Evolutionary conservation across 2,797 vertebrate species (phyloP), one percentile per base, ranked within the genome.

Genomic region (Meda fulgida): DNA sequence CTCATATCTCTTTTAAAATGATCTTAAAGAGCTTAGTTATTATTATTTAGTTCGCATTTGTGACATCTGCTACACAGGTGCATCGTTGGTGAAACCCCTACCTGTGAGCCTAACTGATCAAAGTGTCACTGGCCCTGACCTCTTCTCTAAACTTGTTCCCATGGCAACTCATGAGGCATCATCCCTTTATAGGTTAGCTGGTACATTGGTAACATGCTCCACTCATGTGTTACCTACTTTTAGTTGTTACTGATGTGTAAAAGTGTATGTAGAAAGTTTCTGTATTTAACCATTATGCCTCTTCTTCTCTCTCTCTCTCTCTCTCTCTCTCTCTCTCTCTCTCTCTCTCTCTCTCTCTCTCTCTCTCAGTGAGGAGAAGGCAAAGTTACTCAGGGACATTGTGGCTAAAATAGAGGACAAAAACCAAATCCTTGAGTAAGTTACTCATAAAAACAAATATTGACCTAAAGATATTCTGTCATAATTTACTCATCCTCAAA

Each of bases 151-250:
- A 76, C 91, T 97, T 90, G 95, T 97, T n/a, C 96, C 96, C 14
- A 96, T 97, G 94, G 96, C 95, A 26, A 96, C 96, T 63, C 96
- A 97, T 0, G 96, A 97, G 89, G 96, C 96, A 7, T 97, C 96
- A 0, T 97, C 96, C 0, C 93, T 97, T 0, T 97, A 97, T 92
- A 97, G 96, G 96, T 96, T 78, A 81, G 78, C 29, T 58, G 0
- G 26, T 11, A 3, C 19, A 38, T 60, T 8, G 23, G 16, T 53
- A 48, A 55, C 67, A 65, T n/a, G 34, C 31, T 78, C 46, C 40
- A n/a, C 21, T 55, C 10, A 81, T 53, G 29, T 38, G 29, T 26
- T 48, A 26, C n/a, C n/a, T n/a, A n/a, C 21, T 40, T 63, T 36
- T 1, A 31, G 31, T 31, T 31, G 31, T 31, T 31, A 31, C 31